phyloP scores from a whole-genome alignment of 2,888 invertebrate genomes.

The Drosophila affinis region DNA sequence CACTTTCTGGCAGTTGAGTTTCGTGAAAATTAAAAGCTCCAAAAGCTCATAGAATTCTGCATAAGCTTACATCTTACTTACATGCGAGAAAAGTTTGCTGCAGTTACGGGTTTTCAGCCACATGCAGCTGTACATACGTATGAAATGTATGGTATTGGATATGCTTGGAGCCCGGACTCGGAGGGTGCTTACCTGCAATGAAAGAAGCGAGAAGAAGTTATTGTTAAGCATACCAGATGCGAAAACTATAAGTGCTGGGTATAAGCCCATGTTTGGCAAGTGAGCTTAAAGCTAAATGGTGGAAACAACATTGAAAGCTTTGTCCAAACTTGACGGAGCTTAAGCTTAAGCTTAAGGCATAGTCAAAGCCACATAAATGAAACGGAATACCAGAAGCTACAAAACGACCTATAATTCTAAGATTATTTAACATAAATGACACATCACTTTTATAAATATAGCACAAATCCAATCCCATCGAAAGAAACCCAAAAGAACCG shows the following conservation, averaged over 20 bases:
- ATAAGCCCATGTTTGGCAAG: not conserved
- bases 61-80: constrained; percentile 4
- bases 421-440: not conserved
- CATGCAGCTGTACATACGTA: not conserved
- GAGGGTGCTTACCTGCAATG: constrained; percentile 64
- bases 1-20: constrained; percentile 8
- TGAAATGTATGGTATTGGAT: not conserved
- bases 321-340: not conserved
- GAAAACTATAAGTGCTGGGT: not conserved
- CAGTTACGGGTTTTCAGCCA: not conserved
- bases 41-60: not conserved
- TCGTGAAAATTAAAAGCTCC: not conserved
- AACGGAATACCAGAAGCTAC: not conserved
- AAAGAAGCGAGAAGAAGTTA: constrained; percentile 6
- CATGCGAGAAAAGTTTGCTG: not conserved
- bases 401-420: no score
- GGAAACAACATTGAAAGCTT: not conserved
- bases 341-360: no score
- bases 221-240: not conserved
- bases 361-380: not conserved
- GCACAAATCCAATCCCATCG: no score
- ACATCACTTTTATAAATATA: not conserved
- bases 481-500: not conserved
- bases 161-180: not conserved
- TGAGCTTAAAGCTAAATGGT: constrained; percentile 6